A percentile compares a stretch with the other conserved stretches of the same genome.
Evolutionary conservation across 2,113 vertebrate genomes (phyloP).

Genomic region (Callipepla californica): DNA sequence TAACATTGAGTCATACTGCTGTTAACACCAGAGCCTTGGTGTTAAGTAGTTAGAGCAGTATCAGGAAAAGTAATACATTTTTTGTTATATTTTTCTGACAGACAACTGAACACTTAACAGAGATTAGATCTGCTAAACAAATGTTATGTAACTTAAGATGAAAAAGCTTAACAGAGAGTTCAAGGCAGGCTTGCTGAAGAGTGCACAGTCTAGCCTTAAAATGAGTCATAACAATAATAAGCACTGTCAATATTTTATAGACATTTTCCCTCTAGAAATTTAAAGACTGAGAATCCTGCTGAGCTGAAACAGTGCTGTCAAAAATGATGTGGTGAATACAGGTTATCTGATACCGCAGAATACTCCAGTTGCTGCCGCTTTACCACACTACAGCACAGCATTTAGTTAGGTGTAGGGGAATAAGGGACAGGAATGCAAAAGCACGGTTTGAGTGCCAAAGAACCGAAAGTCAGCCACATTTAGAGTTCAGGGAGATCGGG

Average conservation of each 20-base stretch:
- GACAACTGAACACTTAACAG: neutral
- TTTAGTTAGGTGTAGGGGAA: neutral
- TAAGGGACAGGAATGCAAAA: neutral
- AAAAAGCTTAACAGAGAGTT: neutral
- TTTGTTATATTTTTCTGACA: neutral
- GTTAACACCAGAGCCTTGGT: neutral
- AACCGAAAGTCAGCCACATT: neutral
- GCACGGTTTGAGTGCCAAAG: neutral
- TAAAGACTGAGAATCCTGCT: neutral
- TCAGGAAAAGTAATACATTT: neutral
- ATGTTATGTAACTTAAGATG: neutral
- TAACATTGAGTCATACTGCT: neutral
- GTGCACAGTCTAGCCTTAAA: neutral
- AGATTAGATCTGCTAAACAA: constrained; percentile 4
- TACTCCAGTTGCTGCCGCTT: neutral
- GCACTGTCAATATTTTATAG: neutral
- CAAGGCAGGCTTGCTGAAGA: neutral
- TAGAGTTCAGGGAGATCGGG: neutral
- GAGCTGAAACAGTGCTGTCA: neutral
- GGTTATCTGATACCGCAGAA: neutral
- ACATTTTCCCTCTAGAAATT: neutral
- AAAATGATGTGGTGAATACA: neutral
- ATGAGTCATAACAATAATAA: neutral
- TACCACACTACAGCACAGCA: neutral
- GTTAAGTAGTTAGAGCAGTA: neutral